Evolutionary conservation across 2,113 vertebrate genomes (phyloP), one percentile per base, ranked within the genome.

Genomic region (Hippocampus guttulatus): DNA sequence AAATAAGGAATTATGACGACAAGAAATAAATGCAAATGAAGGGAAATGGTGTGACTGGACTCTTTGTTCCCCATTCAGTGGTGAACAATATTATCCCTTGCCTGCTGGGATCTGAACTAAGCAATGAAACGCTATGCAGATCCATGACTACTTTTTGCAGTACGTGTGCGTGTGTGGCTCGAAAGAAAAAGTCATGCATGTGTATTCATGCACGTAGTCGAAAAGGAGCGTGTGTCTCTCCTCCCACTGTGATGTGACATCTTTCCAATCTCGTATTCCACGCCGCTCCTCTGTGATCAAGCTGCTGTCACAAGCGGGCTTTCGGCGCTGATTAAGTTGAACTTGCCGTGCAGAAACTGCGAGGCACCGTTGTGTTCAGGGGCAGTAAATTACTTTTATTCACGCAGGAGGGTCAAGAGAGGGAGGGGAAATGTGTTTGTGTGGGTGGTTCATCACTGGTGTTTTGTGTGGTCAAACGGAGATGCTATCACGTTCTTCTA

Each of bases 41-140:
- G 61, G 75, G 58, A 58, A 64, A 33, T 47, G 54, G 58, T 71
- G 73, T 20, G 52, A 75, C 72, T 30, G 43, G 69, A 47, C 62
- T 58, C 75, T 41, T 3, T 40, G 58, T 55, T 83, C 69, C 75
- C 30, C 71, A 75, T 67, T 70, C 49, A 77, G 66, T 12, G 64
- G 72, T 41, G 66, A 77, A 80, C 75, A 83, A 70, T 79, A 66
- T 87, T 76, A 79, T 77, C 73, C 79, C 81, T 73, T 79, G 81
- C 85, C 86, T 84, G 77, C 86, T 84, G 88, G 81, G 84, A 86
- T 87, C 82, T 86, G 57, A 87, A 78, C 82, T 68, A 47, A 62
- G 76, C 73, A 83, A 88, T 88, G 82, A 81, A 81, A 80, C 84
- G 68, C 63, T 72, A 45, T 77, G 79, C 76, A 82, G 78, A 83